Evolutionary conservation across 2,888 invertebrate species (phyloP).

Genomic region (Spilarctia lutea): DNA sequence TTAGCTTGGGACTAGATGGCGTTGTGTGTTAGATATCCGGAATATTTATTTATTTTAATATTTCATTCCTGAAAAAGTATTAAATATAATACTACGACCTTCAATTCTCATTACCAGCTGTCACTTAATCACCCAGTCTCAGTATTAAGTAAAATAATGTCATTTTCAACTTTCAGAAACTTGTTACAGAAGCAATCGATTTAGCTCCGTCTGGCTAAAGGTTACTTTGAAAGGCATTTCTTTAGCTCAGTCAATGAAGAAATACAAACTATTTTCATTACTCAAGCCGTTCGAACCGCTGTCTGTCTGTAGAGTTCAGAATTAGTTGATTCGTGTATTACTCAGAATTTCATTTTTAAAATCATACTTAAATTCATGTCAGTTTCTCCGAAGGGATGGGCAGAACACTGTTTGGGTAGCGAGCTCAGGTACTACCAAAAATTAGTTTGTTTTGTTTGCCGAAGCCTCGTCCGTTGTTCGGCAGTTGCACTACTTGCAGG

Average conservation of each 20-base stretch:
- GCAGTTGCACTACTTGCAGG: too few relatives aligned
- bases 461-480: too few relatives aligned
- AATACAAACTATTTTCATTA: slow-evolving; percentile 42
- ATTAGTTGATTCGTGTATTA: slow-evolving; percentile 35
- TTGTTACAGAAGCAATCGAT: slow-evolving; percentile 25
- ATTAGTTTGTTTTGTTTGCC: too few relatives aligned
- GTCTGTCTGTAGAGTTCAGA: slow-evolving; percentile 15
- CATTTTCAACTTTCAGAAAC: slow-evolving; percentile 7
- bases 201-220: slow-evolving; percentile 30
- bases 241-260: slow-evolving; percentile 32
- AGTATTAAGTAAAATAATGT: not conserved
- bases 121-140: not conserved
- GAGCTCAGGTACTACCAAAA: too few relatives aligned
- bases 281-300: slow-evolving; percentile 37
- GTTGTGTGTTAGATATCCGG: too few relatives aligned
- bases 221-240: slow-evolving; percentile 41
- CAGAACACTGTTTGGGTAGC: too few relatives aligned
- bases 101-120: not conserved
- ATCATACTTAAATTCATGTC: too few relatives aligned
- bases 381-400: too few relatives aligned
- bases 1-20: too few relatives aligned
- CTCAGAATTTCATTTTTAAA: too few relatives aligned
- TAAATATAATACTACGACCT: not conserved
- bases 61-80: too few relatives aligned
- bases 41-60: too few relatives aligned